Base-by-base conservation (phyloP, 2,888 invertebrate species). In the Encarsia formosa region DNA sequence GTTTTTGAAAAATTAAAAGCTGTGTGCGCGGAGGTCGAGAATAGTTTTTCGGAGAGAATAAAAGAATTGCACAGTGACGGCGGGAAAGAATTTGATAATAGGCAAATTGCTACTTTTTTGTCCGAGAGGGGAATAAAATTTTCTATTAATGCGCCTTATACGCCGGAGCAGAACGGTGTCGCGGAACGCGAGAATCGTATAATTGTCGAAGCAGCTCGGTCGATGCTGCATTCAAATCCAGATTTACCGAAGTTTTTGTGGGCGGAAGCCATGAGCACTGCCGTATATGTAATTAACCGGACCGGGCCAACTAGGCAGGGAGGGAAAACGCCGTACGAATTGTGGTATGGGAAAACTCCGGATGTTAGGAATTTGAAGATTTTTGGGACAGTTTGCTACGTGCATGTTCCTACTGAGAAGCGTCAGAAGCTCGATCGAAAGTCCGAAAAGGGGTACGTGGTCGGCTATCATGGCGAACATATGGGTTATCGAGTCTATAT, bases 261-360 rank as follows among this genome's bases (percentile, higher is more conserved):
- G 61, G 60, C 60, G 9, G 60, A 63, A 55, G 61, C 61, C 5
- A 52, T 54, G 0, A 57, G 57, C 31, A 60, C 59, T 5, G 61
- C 58, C 1, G 58, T 51, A 3, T 61, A 61, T 37, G 26, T 58
- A 9, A 29, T n/a, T 11, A 37, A 37, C 19, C 15, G 15, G 37
- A 4, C 16, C 9, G 16, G 9, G 9, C 9, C 13, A 16, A 16
- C 16, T 3, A 37, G 29, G 18, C 6, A 26, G 13, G 18, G 18
- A n/a, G 31, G 19, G 8, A 16, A 16, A 13, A 29, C 41, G 19
- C 9, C 29, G 15, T 26, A 42, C 20, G 24, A 42, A 20, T 19
- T 31, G 6, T 19, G 31, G n/a, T 42, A 22, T 42, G 22, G 32
- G n/a, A 43, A 22, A 29, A 23, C 4, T 4, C 43, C 29, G 13